Base-by-base conservation (phyloP, 2,888 invertebrate species). In the Drosophila silvestris region DNA sequence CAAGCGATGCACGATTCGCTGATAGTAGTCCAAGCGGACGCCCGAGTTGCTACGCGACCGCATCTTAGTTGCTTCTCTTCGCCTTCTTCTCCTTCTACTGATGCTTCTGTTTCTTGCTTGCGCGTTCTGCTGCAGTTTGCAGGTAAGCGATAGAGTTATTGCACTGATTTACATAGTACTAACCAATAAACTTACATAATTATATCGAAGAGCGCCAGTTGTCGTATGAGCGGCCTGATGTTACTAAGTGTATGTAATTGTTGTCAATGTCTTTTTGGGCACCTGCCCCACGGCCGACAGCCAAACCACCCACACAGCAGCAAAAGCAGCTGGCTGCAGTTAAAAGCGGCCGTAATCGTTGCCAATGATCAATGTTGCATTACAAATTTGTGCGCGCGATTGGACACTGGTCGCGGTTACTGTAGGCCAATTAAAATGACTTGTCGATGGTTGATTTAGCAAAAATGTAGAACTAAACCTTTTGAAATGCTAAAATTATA, bases 21-120 rank as follows among this genome's bases (percentile, higher is more conserved):
- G 98, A 92, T 99, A 99, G 92, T 98, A 98, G 94, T 99, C 99
- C 94, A 99, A 94, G 68, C 99, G 97, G 79, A 97, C 97, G 33
- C 98, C 97, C 5, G 97, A 98, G 94, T 98, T 97, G 92, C 97
- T 97, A 82, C 97, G 95, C 84, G 97, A 97, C 91, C 97, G 95
- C 97, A 98, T 97, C 51, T 71, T 54, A 14, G 28, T n/a, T 35
- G 39, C 44, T 51, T 12, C 60, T 50, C 3, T 39, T 28, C 16
- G 14, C 39, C 39, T 57, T 39, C 37, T 57, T 39, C 39, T 26
- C 26, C 35, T n/a, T 30, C 10, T 57, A 5, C 16, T 54, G 16
- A 5, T n/a, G 7, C n/a, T 28, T 32, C 12, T 33, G 44, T 16
- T 60, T 47, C 35, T 51, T 62, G 28, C 39, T 35, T 54, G 4